A percentile compares a stretch with the other conserved stretches of the same genome.
Evolutionary conservation across 2,113 vertebrate species (phyloP).

Genomic region (Synchiropus splendidus): DNA sequence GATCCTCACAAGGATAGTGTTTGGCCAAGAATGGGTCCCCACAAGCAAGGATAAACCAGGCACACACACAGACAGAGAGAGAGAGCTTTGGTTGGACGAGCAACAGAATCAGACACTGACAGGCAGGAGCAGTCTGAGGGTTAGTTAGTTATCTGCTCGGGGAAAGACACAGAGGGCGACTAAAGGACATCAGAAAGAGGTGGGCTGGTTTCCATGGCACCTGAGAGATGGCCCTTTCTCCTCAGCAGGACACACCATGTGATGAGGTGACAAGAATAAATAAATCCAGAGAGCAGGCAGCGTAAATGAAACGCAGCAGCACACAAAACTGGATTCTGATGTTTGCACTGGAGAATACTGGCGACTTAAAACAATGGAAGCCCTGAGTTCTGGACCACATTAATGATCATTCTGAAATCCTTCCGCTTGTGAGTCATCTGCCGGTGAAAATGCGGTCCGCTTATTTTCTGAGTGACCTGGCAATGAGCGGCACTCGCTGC

Average conservation of each 20-base stretch:
- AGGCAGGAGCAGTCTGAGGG: slow-evolving; percentile 9
- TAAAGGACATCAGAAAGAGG: slow-evolving; percentile 43
- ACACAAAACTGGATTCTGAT: no score
- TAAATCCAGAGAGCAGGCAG: slow-evolving; percentile 35
- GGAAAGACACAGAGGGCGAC: slow-evolving; percentile 24
- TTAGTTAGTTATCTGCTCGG: not conserved
- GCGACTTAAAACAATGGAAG: no score
- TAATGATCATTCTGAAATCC: no score
- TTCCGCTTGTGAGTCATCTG: slow-evolving; percentile 3
- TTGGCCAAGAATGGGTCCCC: no score
- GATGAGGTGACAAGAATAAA: slow-evolving; percentile 28
- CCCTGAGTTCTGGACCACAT: no score
- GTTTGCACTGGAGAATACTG: no score
- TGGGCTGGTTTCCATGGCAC: slow-evolving; percentile 50
- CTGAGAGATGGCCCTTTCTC: slow-evolving; percentile 41
- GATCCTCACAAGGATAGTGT: no score
- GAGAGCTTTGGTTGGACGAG: no score
- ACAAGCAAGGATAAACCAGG: no score
- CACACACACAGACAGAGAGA: no score
- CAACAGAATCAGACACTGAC: slow-evolving; percentile 3
- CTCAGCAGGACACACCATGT: slow-evolving; percentile 46
- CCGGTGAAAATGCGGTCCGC: no score
- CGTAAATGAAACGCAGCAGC: slow-evolving; percentile 18
- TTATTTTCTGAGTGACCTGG: slow-evolving; percentile 3
- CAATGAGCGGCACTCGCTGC: no score